Evolutionary conservation across 2,888 invertebrate species (phyloP).

Genomic region (Caenorhabditis plicata): DNA sequence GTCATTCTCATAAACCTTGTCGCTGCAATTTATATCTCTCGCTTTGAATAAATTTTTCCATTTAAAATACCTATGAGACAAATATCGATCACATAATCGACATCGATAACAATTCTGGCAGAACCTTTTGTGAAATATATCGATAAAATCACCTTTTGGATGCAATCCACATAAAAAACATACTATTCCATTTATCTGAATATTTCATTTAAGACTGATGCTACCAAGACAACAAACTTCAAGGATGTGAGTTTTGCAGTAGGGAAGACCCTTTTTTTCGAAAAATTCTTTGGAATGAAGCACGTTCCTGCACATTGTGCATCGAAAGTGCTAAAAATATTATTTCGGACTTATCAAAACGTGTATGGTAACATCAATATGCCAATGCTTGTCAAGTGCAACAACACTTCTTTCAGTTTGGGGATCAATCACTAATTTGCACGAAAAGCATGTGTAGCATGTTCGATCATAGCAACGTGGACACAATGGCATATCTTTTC

Average conservation of each 20-base stretch:
- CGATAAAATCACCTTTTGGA: constrained; percentile 26
- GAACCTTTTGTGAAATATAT: constrained; percentile 42
- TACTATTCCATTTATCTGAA: constrained; percentile 28
- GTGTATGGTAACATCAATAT: constrained; percentile 26
- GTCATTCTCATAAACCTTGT: constrained; percentile 42
- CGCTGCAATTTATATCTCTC: constrained; percentile 21
- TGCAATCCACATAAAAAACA: constrained; percentile 36
- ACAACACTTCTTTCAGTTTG: constrained; percentile 32
- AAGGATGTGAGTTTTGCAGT: constrained; percentile 87
- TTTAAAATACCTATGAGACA: constrained; percentile 24
- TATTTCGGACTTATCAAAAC: no score
- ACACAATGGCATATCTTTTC: constrained; percentile 27
- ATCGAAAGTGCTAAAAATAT: constrained; percentile 82
- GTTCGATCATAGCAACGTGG: constrained; percentile 36
- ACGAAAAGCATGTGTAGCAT: constrained; percentile 39
- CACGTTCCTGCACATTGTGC: constrained; percentile 90
- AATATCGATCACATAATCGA: constrained; percentile 20
- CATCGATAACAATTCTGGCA: constrained; percentile 40
- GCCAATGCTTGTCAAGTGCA: constrained; percentile 38
- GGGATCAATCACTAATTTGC: constrained; percentile 38
- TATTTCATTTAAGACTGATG: neutral
- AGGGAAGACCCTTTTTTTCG: constrained; percentile 70
- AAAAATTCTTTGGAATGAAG: constrained; percentile 91
- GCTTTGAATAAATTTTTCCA: neutral
- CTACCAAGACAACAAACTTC: constrained; percentile 7